phyloP scores from a whole-genome alignment of 2,888 invertebrate species.

The Dynastes maya region DNA sequence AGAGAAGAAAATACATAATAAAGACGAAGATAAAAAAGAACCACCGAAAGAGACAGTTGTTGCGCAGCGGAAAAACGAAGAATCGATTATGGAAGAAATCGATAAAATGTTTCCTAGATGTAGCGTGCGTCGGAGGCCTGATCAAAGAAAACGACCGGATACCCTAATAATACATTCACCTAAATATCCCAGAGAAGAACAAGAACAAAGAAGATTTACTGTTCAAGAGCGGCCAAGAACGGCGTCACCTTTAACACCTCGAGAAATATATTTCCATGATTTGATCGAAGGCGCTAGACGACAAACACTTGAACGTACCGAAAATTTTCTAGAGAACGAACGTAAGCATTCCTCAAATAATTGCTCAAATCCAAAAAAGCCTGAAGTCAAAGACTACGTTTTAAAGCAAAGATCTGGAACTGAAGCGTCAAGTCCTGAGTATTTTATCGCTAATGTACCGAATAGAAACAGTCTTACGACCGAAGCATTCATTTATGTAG shows the following conservation, averaged over 20 bases:
- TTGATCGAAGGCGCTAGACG: constrained; percentile 50
- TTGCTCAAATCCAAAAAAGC: constrained; percentile 36
- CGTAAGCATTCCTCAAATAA: constrained; percentile 44
- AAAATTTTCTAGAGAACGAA: constrained; percentile 53
- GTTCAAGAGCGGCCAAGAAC: constrained; percentile 22
- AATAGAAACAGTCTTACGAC: constrained; percentile 47
- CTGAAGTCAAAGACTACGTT: constrained; percentile 47
- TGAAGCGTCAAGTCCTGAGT: constrained; percentile 50
- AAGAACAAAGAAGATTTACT: constrained; percentile 16
- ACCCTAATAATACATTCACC: constrained; percentile 48
- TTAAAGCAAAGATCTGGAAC: constrained; percentile 45
- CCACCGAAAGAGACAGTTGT: not conserved
- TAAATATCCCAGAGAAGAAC: constrained; percentile 25
- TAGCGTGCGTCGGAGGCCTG: constrained; percentile 45
- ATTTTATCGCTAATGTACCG: constrained; percentile 54
- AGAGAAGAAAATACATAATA: not conserved
- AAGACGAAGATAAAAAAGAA: not conserved
- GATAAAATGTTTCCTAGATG: constrained; percentile 52
- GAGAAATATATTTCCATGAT: constrained; percentile 54
- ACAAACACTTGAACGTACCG: constrained; percentile 30
- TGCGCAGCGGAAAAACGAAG: constrained; percentile 1
- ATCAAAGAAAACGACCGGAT: constrained; percentile 47
- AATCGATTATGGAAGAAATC: constrained; percentile 50
- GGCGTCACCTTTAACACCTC: constrained; percentile 51
- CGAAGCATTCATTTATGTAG: constrained; percentile 55